Percentiles rank a stretch among this genome's conserved stretches.
Evolutionary conservation across 2,888 invertebrate genomes (phyloP).

Genomic region (Agriopis aurantiaria): DNA sequence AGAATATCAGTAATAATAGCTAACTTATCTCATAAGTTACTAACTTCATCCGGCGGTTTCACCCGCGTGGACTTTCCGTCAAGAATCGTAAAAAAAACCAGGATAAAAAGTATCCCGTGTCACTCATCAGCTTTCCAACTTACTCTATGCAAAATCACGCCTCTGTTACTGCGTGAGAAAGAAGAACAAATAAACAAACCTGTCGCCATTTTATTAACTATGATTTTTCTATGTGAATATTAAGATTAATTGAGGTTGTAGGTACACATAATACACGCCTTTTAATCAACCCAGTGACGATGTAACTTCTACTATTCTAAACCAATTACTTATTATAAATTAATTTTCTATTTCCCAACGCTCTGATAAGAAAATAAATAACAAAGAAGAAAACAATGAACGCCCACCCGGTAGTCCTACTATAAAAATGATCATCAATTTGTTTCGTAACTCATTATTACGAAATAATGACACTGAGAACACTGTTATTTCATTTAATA

Average conservation of each 20-base stretch:
- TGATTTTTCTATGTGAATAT: too few relatives aligned
- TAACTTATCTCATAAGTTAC: not conserved
- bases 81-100: too few relatives aligned
- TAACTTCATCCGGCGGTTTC: too few relatives aligned
- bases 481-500: slow-evolving; percentile 44
- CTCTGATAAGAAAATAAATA: slow-evolving; percentile 19
- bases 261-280: not conserved
- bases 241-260: too few relatives aligned
- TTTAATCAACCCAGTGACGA: slow-evolving; percentile 15
- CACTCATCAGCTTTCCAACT: too few relatives aligned
- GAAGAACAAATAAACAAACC: too few relatives aligned
- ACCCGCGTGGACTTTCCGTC: too few relatives aligned
- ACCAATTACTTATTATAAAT: slow-evolving; percentile 21
- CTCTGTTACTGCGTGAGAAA: too few relatives aligned
- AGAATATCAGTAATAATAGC: not conserved
- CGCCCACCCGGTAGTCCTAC: slow-evolving; percentile 26
- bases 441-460: slow-evolving; percentile 42
- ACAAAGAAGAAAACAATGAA: slow-evolving; percentile 21
- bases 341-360: slow-evolving; percentile 16
- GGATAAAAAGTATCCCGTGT: too few relatives aligned
- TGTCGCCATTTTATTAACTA: too few relatives aligned
- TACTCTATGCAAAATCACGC: too few relatives aligned
- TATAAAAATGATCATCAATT: slow-evolving; percentile 55
- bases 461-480: slow-evolving; percentile 43
- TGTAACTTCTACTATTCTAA: slow-evolving; percentile 12